Percentiles rank a stretch among this genome's conserved stretches.
Conservation (phyloP, 1,140 invertebrate genomes). For the Odontomachus brunneus region DNA sequence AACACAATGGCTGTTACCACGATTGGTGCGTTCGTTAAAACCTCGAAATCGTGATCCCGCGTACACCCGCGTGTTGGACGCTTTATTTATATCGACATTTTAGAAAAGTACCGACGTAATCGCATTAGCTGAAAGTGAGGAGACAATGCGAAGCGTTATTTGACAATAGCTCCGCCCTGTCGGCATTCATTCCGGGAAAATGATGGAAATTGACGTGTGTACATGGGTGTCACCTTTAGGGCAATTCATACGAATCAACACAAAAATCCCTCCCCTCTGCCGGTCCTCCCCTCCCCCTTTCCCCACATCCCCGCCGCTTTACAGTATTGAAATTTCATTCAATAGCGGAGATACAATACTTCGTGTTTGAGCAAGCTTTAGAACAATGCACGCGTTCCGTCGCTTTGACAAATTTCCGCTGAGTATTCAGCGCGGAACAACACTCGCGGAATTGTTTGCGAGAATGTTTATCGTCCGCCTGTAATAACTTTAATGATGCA, state of each 20-base stretch:
- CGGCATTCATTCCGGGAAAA: background rate
- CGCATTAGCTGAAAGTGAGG: conserved; percentile 13
- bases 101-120: background rate
- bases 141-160: conserved; percentile 19
- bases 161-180: background rate
- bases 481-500: conserved; percentile 12
- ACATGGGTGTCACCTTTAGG: background rate
- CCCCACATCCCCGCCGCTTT: background rate
- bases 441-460: conserved; percentile 23
- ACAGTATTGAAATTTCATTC: conserved; percentile 40
- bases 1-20: background rate
- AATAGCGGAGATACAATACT: conserved; percentile 48
- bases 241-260: conserved; percentile 5
- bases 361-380: conserved; percentile 39
- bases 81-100: conserved; percentile 11
- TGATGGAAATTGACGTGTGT: conserved; percentile 8
- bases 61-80: background rate
- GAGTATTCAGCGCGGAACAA: conserved; percentile 18
- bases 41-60: background rate
- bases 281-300: too few species aligned
- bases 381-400: conserved; percentile 14
- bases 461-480: conserved; percentile 6
- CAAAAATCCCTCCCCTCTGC: conserved; percentile 9
- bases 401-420: conserved; percentile 31
- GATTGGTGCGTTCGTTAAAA: background rate